Percentiles rank a stretch among this genome's conserved stretches.
Evolutionary conservation across 2,113 vertebrate genomes (phyloP).

Genomic region (Chaenocephalus aceratus): DNA sequence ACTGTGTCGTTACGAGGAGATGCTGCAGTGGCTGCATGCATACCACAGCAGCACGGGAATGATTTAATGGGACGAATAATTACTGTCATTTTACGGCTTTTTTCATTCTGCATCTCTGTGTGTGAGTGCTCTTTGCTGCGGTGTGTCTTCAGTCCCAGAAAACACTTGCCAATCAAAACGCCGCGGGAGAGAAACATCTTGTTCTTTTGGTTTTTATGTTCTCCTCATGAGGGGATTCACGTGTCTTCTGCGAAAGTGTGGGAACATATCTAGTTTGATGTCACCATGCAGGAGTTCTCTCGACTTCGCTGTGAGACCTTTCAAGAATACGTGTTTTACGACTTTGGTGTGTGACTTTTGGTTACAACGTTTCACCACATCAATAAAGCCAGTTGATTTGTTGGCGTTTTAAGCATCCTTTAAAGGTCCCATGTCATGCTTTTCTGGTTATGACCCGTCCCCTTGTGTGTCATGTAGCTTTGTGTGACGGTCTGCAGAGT

Average conservation of each 20-base stretch:
- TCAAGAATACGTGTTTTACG: too few species aligned
- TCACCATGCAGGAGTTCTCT: too few species aligned
- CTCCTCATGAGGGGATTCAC: not conserved
- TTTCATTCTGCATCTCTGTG: slow-evolving; percentile 31
- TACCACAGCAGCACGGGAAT: slow-evolving; percentile 28
- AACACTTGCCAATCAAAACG: slow-evolving; percentile 33
- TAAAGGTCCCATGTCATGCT: not conserved
- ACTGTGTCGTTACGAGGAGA: slow-evolving; percentile 28
- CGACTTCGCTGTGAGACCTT: too few species aligned
- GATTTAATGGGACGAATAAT: slow-evolving; percentile 53
- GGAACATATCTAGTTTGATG: too few species aligned
- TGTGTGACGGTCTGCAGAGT: too few species aligned
- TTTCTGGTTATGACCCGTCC: too few species aligned
- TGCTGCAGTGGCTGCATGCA: slow-evolving; percentile 14
- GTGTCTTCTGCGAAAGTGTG: not conserved
- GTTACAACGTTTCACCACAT: not conserved
- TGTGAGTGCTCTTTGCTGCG: slow-evolving; percentile 38
- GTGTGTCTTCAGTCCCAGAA: slow-evolving; percentile 36
- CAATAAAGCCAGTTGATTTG: too few species aligned
- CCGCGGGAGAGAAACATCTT: slow-evolving; percentile 11
- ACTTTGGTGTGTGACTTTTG: too few species aligned
- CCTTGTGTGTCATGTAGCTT: too few species aligned
- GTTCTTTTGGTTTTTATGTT: slow-evolving; percentile 2
- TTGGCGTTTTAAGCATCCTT: not conserved
- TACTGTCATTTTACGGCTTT: slow-evolving; percentile 38